Evolutionary conservation across 2,888 invertebrate genomes (phyloP).

Genomic region (Hypsopygia costalis): DNA sequence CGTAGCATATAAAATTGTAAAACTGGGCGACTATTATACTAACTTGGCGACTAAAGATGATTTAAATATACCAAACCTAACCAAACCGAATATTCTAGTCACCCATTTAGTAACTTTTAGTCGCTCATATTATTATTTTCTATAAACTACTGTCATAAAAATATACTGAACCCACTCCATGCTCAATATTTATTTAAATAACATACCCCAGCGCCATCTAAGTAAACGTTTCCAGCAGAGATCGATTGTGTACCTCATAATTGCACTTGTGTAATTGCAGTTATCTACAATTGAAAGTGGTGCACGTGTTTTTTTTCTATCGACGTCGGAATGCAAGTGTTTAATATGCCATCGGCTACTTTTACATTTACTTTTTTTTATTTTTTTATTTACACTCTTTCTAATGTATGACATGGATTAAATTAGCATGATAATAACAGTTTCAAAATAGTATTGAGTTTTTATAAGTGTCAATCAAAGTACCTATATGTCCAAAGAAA

Average conservation of each 20-base stretch:
- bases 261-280: constrained; percentile 49
- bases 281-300: constrained; percentile 46
- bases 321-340: constrained; percentile 19
- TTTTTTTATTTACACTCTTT: background rate
- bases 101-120: too few relatives aligned
- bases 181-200: constrained; percentile 27
- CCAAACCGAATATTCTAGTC: too few relatives aligned
- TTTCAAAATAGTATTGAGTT: too few relatives aligned
- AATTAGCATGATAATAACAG: too few relatives aligned
- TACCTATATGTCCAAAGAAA: too few relatives aligned
- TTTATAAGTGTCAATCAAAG: too few relatives aligned
- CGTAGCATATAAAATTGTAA: too few relatives aligned
- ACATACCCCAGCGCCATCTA: constrained; percentile 47
- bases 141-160: too few relatives aligned
- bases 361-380: background rate
- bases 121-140: too few relatives aligned
- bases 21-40: too few relatives aligned
- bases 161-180: constrained; percentile 9
- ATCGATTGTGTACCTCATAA: constrained; percentile 60
- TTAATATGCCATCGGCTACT: constrained; percentile 6
- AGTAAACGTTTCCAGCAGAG: constrained; percentile 52
- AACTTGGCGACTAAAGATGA: too few relatives aligned
- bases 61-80: too few relatives aligned
- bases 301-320: constrained; percentile 29
- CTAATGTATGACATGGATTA: background rate